Evolutionary conservation across 1,140 invertebrate species (phyloP).

Genomic region (Maniola jurtina): DNA sequence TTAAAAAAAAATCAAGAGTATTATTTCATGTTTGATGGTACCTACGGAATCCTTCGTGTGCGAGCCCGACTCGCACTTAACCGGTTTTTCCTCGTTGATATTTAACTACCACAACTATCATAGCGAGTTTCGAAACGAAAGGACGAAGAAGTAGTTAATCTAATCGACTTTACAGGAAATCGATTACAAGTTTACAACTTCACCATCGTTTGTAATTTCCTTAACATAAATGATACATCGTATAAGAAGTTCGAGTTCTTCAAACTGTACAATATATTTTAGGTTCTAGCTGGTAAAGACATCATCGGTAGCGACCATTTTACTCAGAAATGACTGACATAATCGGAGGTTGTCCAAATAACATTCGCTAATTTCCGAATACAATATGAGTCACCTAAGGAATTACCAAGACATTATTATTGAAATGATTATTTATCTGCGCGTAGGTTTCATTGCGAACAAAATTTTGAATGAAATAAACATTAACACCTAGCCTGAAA

Average conservation of each 20-base stretch:
- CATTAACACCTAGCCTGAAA: neutral
- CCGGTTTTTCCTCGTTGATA: too few species aligned
- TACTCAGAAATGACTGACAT: neutral
- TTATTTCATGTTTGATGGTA: too few species aligned
- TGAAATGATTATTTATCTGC: neutral
- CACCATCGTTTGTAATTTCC: too few species aligned
- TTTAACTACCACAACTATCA: too few species aligned
- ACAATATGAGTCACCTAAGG: conserved; percentile 11
- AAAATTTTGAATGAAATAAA: neutral
- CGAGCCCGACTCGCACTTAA: too few species aligned
- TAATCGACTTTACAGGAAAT: too few species aligned
- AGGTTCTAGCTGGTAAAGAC: neutral
- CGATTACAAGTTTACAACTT: too few species aligned
- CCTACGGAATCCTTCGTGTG: too few species aligned
- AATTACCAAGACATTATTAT: conserved; percentile 2
- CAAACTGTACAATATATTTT: neutral
- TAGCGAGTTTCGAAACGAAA: too few species aligned
- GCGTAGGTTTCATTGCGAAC: conserved; percentile 5
- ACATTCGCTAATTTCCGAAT: conserved; percentile 12
- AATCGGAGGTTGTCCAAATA: conserved; percentile 2
- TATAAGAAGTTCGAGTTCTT: neutral
- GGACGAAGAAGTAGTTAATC: too few species aligned
- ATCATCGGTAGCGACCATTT: neutral
- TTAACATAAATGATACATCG: too few species aligned
- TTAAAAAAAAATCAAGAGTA: too few species aligned